phyloP scores from a whole-genome alignment of 2,113 vertebrate species.

The Anarrhichthys ocellatus region DNA sequence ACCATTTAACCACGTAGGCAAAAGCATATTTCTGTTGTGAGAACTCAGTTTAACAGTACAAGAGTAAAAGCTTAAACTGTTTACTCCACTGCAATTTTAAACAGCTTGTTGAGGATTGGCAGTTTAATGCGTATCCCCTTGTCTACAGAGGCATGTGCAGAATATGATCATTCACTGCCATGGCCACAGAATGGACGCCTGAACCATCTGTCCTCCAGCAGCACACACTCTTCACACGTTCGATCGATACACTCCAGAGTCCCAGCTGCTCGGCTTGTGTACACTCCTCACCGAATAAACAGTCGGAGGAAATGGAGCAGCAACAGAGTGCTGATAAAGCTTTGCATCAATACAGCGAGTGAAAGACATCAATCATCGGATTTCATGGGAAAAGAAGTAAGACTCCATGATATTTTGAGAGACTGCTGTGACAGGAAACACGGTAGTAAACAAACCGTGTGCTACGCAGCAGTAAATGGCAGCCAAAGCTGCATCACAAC shows the following conservation, averaged over 20 bases:
- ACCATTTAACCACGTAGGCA: not conserved
- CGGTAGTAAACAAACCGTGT: not conserved
- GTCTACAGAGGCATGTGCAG: constrained; percentile 25
- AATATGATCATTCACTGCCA: constrained; percentile 45
- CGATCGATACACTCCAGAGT: constrained; percentile 62
- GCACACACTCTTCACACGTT: constrained; percentile 38
- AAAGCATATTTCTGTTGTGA: not conserved
- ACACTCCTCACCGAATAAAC: constrained; percentile 64
- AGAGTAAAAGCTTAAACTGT: constrained; percentile 15
- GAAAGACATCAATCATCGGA: constrained; percentile 23
- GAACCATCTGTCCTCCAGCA: constrained; percentile 58
- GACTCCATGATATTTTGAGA: not conserved
- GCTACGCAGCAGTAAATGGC: constrained; percentile 17
- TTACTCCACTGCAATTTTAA: constrained; percentile 16
- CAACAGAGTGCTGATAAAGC: constrained; percentile 48
- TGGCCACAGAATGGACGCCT: constrained; percentile 55
- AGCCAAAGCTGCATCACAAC: constrained; percentile 49
- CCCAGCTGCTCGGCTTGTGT: constrained; percentile 61
- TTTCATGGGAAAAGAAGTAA: constrained; percentile 25
- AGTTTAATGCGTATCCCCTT: constrained; percentile 5
- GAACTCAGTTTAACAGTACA: not conserved
- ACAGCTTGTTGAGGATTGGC: constrained; percentile 31
- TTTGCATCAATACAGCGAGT: constrained; percentile 37
- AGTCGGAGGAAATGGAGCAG: constrained; percentile 54
- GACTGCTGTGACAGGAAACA: constrained; percentile 1